Conservation (phyloP, 2,888 invertebrate species). For the Stegophylla sp. region DNA sequence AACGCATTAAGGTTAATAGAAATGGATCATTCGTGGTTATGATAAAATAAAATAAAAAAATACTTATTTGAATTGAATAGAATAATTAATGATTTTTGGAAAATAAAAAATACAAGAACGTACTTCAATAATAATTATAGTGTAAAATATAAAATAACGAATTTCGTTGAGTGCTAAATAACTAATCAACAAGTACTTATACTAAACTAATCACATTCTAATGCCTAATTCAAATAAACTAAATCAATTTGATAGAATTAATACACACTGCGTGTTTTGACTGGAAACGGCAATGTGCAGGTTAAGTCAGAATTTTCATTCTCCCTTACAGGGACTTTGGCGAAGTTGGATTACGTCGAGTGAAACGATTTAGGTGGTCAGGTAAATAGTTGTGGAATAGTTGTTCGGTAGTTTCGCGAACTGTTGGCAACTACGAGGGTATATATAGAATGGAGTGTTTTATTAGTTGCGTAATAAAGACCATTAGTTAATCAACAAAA, state of each 20-base stretch:
- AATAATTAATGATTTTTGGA: too few relatives aligned
- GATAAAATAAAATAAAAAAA: too few relatives aligned
- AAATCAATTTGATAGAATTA: slow-evolving; percentile 10
- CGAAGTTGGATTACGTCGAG: slow-evolving; percentile 37
- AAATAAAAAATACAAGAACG: too few relatives aligned
- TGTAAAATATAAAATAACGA: too few relatives aligned
- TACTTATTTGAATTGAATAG: too few relatives aligned
- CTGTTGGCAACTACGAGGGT: slow-evolving; percentile 45
- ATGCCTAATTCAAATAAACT: not conserved
- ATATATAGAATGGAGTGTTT: slow-evolving; percentile 35
- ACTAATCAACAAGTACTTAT: too few relatives aligned
- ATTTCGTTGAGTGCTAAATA: too few relatives aligned
- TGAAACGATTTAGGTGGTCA: slow-evolving; percentile 49
- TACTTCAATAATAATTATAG: too few relatives aligned
- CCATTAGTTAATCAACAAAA: slow-evolving; percentile 56
- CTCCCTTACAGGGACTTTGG: not conserved
- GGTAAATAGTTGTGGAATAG: slow-evolving; percentile 54
- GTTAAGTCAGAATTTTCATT: slow-evolving; percentile 27
- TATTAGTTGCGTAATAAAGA: slow-evolving; percentile 50
- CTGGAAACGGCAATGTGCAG: not conserved
- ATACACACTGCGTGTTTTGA: slow-evolving; percentile 16
- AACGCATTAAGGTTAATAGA: too few relatives aligned
- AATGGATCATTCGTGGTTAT: too few relatives aligned
- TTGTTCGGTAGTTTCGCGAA: slow-evolving; percentile 44
- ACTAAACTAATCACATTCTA: not conserved